Base-by-base conservation (phyloP, 2,797 vertebrate genomes). In the Brachymystax lenok region DNA sequence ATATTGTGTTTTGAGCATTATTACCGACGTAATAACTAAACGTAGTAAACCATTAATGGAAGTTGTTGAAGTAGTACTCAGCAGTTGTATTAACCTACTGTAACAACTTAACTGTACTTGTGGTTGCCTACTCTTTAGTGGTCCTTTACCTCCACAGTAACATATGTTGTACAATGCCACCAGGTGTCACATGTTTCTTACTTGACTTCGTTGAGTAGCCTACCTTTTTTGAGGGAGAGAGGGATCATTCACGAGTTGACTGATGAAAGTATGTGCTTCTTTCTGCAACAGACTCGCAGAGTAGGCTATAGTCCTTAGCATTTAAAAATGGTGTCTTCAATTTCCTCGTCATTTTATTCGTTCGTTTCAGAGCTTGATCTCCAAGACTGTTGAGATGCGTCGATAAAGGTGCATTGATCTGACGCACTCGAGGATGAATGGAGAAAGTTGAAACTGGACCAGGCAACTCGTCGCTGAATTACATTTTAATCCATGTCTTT, bases 381-480 rank as follows among this genome's bases (percentile, higher is more conserved):
- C 10, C 40, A 46, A 46, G 40, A 46, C 40, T 63, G 59, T 63
- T 24, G n/a, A 24, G 24, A 24, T 24, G 59, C 8, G 59, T 24
- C 59, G 59, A 27, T 24, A 24, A 12, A 63, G 2, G 59, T 27
- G 1, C n/a, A 12, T 63, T 16, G n/a, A 27, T 28, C 0, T 0
- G 17, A 1, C 50, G 28, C 19, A 30, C 24, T 81, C 71, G 6
- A 5, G 8, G 1, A 21, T 68, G 74, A 67, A 82, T 77, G 80
- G 74, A 79, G 64, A 54, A 59, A 76, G 73, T 24, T 21, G 46
- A 71, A 74, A 5, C 74, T 56, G 79, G 74, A 68, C 80, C 54
- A 54, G 79, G 40, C 12, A 72, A 75, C 78, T 81, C 63, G 4
- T 66, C n/a, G 17, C 67, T 28, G 67, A 27, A 35, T 27, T 52